Evolutionary conservation across 2,113 vertebrate genomes (phyloP).

Genomic region (Calyptomena viridis): DNA sequence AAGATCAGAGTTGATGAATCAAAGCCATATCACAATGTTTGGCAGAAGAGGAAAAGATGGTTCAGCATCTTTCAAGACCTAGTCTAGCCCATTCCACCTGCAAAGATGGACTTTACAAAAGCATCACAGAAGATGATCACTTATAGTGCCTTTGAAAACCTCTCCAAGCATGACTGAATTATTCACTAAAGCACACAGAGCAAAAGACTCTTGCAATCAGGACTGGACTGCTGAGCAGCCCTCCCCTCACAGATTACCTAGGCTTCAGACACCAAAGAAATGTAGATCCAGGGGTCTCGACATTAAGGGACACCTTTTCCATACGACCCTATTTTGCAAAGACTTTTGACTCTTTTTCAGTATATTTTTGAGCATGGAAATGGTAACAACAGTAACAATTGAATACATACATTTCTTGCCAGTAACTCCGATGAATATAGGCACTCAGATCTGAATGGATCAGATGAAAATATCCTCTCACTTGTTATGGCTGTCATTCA

Average conservation of each 20-base stretch:
- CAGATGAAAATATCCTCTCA: not conserved
- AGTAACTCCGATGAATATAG: not conserved
- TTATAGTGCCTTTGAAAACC: not conserved
- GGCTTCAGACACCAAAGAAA: not conserved
- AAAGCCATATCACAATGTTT: not conserved
- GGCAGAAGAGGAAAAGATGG: not conserved
- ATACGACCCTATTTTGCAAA: not conserved
- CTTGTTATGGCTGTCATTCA: constrained; percentile 3
- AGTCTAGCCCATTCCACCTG: not conserved
- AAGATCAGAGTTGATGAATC: not conserved
- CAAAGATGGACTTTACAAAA: not conserved
- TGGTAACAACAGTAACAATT: not conserved
- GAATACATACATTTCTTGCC: not conserved
- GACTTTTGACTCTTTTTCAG: not conserved
- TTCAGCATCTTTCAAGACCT: not conserved
- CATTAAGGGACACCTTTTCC: not conserved
- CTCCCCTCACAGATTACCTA: not conserved
- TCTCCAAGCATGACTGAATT: not conserved
- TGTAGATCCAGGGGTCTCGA: not conserved
- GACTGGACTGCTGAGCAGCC: not conserved
- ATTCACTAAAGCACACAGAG: not conserved
- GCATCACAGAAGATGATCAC: not conserved
- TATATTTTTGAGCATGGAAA: not conserved
- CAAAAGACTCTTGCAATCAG: not conserved
- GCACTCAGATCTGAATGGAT: not conserved